A percentile compares a stretch with the other conserved stretches of the same genome.
Evolutionary conservation across 2,888 invertebrate species (phyloP).

Genomic region (Itoplectis maculator): DNA sequence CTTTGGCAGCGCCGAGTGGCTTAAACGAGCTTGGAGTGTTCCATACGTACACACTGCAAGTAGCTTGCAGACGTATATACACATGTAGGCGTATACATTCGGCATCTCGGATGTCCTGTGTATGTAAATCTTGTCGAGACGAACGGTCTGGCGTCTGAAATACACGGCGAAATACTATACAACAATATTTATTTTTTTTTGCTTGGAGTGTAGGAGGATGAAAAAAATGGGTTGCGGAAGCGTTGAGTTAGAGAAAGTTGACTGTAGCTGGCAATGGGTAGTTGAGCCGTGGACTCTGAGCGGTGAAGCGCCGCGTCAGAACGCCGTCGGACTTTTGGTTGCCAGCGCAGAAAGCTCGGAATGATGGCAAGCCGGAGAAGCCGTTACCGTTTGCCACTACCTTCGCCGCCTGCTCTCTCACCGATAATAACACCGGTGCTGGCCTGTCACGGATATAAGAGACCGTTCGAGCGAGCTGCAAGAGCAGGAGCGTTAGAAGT

Average conservation of each 20-base stretch:
- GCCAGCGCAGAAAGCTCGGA: constrained; percentile 44
- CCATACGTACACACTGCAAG: constrained; percentile 22
- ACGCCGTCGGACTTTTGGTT: constrained; percentile 62
- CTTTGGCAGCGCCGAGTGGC: constrained; percentile 79
- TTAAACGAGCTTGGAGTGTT: constrained; percentile 69
- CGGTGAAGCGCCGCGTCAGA: constrained; percentile 52
- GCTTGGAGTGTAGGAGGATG: too few relatives aligned
- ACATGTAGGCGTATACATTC: background rate
- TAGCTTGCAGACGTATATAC: constrained; percentile 41
- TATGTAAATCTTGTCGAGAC: background rate
- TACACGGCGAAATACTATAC: background rate
- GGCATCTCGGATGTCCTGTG: background rate
- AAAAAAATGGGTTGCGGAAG: too few relatives aligned
- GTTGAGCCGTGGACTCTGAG: constrained; percentile 39
- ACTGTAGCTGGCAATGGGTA: constrained; percentile 11
- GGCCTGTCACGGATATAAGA: constrained; percentile 55
- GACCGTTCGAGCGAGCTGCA: constrained; percentile 11
- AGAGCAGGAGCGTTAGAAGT: constrained; percentile 42
- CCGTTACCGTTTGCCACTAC: constrained; percentile 39
- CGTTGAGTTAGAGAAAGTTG: too few relatives aligned
- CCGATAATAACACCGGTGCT: constrained; percentile 52
- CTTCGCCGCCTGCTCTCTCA: constrained; percentile 29
- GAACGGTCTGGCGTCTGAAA: background rate
- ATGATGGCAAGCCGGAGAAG: constrained; percentile 45
- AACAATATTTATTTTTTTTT: too few relatives aligned